Evolutionary conservation across 2,113 vertebrate species (phyloP), one percentile per base, ranked within the genome.

Genomic region (Periophthalmodon schlosseri): DNA sequence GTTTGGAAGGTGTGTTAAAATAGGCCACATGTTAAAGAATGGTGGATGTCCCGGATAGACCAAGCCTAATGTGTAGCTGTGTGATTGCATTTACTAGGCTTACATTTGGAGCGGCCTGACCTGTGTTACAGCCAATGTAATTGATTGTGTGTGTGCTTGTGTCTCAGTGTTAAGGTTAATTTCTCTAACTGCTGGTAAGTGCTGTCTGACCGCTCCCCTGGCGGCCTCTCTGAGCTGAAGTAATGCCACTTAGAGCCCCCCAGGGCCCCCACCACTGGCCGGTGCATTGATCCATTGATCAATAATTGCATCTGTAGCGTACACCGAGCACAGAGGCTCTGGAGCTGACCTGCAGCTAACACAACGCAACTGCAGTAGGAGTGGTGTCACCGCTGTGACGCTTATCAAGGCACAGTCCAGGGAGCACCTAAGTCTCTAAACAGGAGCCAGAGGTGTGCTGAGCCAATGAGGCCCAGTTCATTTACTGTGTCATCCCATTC

Each of bases 181-280:
- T 90, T 84, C 86, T 90, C 86, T 91, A 90, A 92, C 90, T 91
- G 89, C 84, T 92, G 87, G 89, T 93, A 93, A 93, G 89, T 89
- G 89, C 82, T 89, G 86, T 89, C 87, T 86, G 89, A 93, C 89
- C 85, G 83, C 84, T 91, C 89, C 91, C 89, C 83, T 44, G 88
- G 87, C 86, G 77, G 78, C 85, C 84, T 86, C 91, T 89, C 81
- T 10, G 44, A 81, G 83, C 88, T 90, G 84, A 88, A 91, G 85
- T 86, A 91, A 89, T 86, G 87, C 88, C 90, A 91, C 88, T 91
- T 90, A 90, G 83, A 89, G 83, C 75, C 86, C 88, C 87, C 89
- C 80, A 15, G 39, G 81, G 74, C 82, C 86, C 79, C 84, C 72
- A 47, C 83, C 74, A 63, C 85, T 36, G 79, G 77, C 82, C 83